Percentiles rank a stretch among this genome's conserved stretches.
phyloP scores from a whole-genome alignment of 2,113 vertebrate species.

The Peromyscus leucopus region DNA sequence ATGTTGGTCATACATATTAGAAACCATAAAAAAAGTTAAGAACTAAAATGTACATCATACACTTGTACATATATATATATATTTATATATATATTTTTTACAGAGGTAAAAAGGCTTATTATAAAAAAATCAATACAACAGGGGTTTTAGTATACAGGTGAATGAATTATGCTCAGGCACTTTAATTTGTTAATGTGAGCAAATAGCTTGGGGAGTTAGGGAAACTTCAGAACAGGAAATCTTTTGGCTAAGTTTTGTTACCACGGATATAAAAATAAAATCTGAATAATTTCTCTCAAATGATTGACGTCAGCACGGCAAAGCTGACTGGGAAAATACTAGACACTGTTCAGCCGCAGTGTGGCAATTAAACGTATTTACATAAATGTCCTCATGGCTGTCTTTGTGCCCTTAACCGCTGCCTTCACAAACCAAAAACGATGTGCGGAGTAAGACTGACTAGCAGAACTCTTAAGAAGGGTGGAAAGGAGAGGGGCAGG shows the following conservation, averaged over 20 bases:
- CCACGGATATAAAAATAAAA: constrained; percentile 94
- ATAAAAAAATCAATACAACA: constrained; percentile 94
- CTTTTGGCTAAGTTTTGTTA: constrained; percentile 91
- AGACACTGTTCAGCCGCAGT: constrained; percentile 86
- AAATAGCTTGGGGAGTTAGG: constrained; percentile 84
- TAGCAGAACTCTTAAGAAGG: constrained; percentile 54
- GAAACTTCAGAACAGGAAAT: constrained; percentile 85
- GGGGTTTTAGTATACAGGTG: constrained; percentile 92
- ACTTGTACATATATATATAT: constrained; percentile 96
- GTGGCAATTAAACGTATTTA: constrained; percentile 87
- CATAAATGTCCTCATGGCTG: constrained; percentile 84
- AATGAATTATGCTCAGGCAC: constrained; percentile 95
- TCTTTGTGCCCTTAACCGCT: constrained; percentile 86
- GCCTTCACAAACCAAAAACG: constrained; percentile 83
- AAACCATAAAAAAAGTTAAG: constrained; percentile 97
- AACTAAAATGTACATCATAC: constrained; percentile 99
- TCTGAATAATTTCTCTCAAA: constrained; percentile 90
- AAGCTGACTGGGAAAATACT: constrained; percentile 87
- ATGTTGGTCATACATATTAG: constrained; percentile 97
- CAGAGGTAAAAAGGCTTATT: constrained; percentile 97
- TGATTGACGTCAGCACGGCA: constrained; percentile 89
- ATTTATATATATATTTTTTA: constrained; percentile 94
- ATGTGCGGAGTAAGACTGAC: constrained; percentile 68
- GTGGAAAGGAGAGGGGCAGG: not conserved
- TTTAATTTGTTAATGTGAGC: constrained; percentile 95